Conservation (phyloP, 2,113 vertebrate species). For the Nothocercus nigrocapillus region DNA sequence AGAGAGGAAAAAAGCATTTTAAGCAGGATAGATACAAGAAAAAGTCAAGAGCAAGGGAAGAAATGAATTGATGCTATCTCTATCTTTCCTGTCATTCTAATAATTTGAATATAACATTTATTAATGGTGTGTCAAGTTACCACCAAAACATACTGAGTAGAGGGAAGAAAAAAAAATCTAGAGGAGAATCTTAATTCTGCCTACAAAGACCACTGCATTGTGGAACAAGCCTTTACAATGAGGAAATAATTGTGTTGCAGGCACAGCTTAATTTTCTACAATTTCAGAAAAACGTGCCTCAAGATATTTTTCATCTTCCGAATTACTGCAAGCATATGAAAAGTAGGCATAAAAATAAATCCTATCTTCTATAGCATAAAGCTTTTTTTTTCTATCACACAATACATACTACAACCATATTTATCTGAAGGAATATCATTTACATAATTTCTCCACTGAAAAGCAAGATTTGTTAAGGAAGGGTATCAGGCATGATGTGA, state of each 20-base stretch:
- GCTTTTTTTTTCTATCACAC: not conserved
- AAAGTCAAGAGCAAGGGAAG: not conserved
- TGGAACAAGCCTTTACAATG: not conserved
- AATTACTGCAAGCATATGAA: not conserved
- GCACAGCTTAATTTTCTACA: not conserved
- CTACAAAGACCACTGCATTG: not conserved
- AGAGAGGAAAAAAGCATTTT: not conserved
- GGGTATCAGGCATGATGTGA: not conserved
- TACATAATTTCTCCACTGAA: not conserved
- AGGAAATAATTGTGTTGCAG: not conserved
- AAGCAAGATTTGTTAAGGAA: not conserved
- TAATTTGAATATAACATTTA: not conserved
- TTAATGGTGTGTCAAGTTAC: not conserved
- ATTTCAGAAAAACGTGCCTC: not conserved
- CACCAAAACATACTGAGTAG: not conserved
- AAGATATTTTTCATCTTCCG: not conserved
- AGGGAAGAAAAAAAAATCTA: not conserved
- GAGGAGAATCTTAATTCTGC: not conserved
- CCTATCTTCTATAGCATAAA: not conserved
- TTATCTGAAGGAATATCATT: not conserved
- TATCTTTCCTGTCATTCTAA: not conserved
- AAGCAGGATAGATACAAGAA: not conserved
- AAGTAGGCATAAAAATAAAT: not conserved
- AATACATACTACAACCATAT: not conserved
- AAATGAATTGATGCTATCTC: not conserved